Evolutionary conservation across 2,797 vertebrate species (phyloP).

Genomic region (Sebastes kiyomatsui): DNA sequence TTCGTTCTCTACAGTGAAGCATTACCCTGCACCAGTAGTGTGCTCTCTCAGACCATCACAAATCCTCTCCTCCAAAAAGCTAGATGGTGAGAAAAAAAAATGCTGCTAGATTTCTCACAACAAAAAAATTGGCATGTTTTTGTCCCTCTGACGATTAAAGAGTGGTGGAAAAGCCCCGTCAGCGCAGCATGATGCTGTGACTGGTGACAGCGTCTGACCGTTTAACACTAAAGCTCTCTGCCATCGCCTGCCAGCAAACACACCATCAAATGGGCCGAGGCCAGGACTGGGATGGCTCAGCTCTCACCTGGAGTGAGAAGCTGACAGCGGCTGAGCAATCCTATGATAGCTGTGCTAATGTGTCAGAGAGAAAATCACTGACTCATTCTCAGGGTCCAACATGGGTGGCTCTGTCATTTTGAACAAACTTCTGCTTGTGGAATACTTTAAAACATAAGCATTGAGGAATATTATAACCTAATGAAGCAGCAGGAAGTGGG

Average conservation of each 20-base stretch:
- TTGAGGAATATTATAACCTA: background rate
- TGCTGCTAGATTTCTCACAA: slow-evolving; percentile 1
- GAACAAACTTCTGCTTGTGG: background rate
- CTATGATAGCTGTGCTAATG: slow-evolving; percentile 28
- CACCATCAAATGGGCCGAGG: slow-evolving; percentile 39
- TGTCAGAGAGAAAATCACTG: slow-evolving; percentile 31
- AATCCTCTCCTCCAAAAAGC: slow-evolving; percentile 12
- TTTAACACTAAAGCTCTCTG: slow-evolving; percentile 53
- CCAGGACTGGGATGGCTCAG: slow-evolving; percentile 41
- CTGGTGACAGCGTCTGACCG: slow-evolving; percentile 46
- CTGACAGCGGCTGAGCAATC: slow-evolving; percentile 52
- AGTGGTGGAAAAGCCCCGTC: slow-evolving; percentile 52
- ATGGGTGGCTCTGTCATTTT: background rate
- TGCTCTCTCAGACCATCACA: slow-evolving; percentile 13
- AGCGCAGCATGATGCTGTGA: slow-evolving; percentile 46
- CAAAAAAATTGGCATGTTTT: slow-evolving; percentile 26
- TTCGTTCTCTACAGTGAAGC: slow-evolving; percentile 30
- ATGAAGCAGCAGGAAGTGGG: background rate
- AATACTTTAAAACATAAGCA: background rate
- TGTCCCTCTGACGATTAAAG: slow-evolving; percentile 48
- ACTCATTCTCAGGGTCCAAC: slow-evolving; percentile 19
- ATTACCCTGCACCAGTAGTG: background rate
- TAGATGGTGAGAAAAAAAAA: slow-evolving; percentile 2
- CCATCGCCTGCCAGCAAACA: slow-evolving; percentile 50
- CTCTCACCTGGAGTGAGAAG: slow-evolving; percentile 62